Evolutionary conservation across 2,888 invertebrate species (phyloP).

Genomic region (Phyllotreta cruciferae): DNA sequence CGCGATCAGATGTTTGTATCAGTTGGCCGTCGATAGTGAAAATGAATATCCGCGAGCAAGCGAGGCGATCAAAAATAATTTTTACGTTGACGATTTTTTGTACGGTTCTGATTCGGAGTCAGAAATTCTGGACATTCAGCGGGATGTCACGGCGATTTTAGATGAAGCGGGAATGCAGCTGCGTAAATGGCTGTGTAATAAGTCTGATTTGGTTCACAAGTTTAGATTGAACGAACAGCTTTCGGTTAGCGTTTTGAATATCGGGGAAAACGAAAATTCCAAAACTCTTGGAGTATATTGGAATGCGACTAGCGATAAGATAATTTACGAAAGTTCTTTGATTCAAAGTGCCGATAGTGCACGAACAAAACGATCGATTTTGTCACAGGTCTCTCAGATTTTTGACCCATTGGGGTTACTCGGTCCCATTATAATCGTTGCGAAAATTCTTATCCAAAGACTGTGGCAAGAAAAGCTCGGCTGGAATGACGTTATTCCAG

Average conservation of each 20-base stretch:
- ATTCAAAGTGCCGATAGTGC: too few species aligned
- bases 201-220: neutral
- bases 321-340: neutral
- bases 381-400: conserved; percentile 15
- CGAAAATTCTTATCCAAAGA: conserved; percentile 18
- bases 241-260: neutral
- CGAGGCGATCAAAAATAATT: conserved; percentile 25
- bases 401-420: conserved; percentile 26
- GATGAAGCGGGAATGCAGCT: too few species aligned
- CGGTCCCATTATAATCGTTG: conserved; percentile 17
- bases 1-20: conserved; percentile 23
- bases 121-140: too few species aligned
- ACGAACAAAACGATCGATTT: conserved; percentile 14
- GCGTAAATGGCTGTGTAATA: conserved; percentile 16
- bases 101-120: too few species aligned
- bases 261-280: neutral
- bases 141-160: too few species aligned
- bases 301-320: conserved; percentile 10
- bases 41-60: conserved; percentile 10
- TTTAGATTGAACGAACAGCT: neutral
- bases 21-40: conserved; percentile 11
- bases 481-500: conserved; percentile 41
- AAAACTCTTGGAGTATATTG: conserved; percentile 23
- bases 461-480: conserved; percentile 38
- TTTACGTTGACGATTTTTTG: conserved; percentile 31